Base-by-base conservation (phyloP, 2,797 vertebrate species). In the Anguilla megastoma region DNA sequence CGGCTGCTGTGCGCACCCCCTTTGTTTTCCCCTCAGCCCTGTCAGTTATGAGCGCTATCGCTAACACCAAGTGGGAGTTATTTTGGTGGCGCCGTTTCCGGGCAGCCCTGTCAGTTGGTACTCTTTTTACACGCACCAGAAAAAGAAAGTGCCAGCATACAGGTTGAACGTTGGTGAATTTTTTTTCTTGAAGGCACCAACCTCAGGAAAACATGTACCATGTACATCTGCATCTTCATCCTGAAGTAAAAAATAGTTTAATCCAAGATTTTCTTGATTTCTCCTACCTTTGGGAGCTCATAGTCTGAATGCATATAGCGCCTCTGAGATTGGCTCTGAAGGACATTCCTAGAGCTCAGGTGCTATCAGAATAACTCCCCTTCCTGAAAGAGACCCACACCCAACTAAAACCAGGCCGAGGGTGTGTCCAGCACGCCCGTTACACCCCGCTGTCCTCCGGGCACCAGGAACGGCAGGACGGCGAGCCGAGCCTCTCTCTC, bases 1-100 rank as follows among this genome's bases (percentile, higher is more conserved):
- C 9, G 76, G 82, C 82, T 56, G 74, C 87, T 88, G 71, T 30
- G 69, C 56, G 27, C 84, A 36, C 58, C 85, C 85, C 89, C 90
- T 88, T 89, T 86, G 87, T 92, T 88, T 91, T 90, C 87, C 80
- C 69, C 79, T 90, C 30, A 88, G 82, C 71, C 58, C 83, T 82
- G 60, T 90, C 33, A 8, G 69, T 88, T 58, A 74, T 84, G 45
- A 79, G 82, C 85, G 80, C 76, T 88, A 74, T 88, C 71, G 85
- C 87, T 89, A 87, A 87, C 85, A 74, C 69, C 4, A 33, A 87
- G 58, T 54, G 71, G 45, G 14, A 74, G 82, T 88, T 85, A 69
- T 88, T 88, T 88, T 33, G 48, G 58, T 86, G 87, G 80, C 56
- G 0, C 36, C 2, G 36, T 36, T 36, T 36, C 36, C 36, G 36